Evolutionary conservation across 2,113 vertebrate species (phyloP).

Genomic region (Eira barbara): DNA sequence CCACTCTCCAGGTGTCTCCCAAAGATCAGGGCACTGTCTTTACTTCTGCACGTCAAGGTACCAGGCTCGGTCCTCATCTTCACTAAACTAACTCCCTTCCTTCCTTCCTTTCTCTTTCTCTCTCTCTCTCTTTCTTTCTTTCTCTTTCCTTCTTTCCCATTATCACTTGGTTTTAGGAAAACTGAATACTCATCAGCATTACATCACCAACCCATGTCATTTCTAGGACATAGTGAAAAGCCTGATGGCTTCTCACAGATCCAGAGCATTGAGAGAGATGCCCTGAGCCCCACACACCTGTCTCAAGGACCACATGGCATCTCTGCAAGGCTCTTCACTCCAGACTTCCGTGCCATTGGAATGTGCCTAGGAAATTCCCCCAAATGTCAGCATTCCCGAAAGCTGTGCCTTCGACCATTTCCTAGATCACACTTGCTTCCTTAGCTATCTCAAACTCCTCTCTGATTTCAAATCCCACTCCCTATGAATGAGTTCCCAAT

Average conservation of each 20-base stretch:
- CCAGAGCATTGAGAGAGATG: not conserved
- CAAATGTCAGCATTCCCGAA: not conserved
- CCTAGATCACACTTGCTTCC: not conserved
- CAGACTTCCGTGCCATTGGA: not conserved
- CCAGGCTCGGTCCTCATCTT: not conserved
- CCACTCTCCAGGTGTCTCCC: not conserved
- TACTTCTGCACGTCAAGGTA: accelerated
- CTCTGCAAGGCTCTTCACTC: not conserved
- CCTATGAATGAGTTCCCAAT: not conserved
- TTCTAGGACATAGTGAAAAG: not conserved
- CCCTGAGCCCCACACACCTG: not conserved
- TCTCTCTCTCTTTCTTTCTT: too few relatives aligned
- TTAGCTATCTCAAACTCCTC: not conserved
- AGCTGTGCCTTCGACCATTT: not conserved
- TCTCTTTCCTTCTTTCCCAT: not conserved
- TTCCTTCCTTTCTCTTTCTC: too few relatives aligned
- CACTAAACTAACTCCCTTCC: not conserved
- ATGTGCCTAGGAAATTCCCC: not conserved
- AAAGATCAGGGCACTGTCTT: not conserved
- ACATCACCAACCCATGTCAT: not conserved
- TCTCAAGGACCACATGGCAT: not conserved
- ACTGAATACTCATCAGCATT: not conserved
- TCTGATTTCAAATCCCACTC: not conserved
- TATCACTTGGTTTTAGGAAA: not conserved
- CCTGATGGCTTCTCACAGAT: not conserved